phyloP scores from a whole-genome alignment of 2,888 invertebrate species.

The Xanthorhoe spadicearia region DNA sequence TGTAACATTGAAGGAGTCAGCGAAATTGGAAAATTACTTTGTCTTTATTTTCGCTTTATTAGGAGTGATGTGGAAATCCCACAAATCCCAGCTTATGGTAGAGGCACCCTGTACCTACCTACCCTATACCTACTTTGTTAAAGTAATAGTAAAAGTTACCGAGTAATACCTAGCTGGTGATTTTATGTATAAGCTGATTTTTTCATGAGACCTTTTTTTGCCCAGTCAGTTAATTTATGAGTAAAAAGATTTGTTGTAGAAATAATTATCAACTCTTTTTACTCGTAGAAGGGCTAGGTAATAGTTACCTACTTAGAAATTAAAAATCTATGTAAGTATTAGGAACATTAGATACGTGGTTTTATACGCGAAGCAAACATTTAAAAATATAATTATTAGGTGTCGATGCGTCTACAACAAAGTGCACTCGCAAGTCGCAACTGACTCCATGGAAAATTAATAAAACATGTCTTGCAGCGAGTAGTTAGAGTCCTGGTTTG shows the following conservation, averaged over 20 bases:
- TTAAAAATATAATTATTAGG: too few species aligned
- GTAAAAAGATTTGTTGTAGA: not conserved
- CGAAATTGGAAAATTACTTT: constrained; percentile 1
- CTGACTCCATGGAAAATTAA: not conserved
- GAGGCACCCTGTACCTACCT: not conserved
- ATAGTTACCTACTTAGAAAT: too few species aligned
- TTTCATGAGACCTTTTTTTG: not conserved
- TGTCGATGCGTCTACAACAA: not conserved
- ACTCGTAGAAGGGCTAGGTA: too few species aligned
- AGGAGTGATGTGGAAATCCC: constrained; percentile 29
- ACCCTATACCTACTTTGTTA: not conserved
- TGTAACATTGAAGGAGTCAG: not conserved
- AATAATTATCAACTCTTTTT: too few species aligned
- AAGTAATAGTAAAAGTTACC: too few species aligned
- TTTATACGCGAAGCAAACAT: too few species aligned
- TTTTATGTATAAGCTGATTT: not conserved
- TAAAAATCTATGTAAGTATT: too few species aligned
- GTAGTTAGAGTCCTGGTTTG: constrained; percentile 21
- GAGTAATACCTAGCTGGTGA: too few species aligned
- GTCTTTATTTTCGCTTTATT: constrained; percentile 17
- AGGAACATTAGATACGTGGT: too few species aligned
- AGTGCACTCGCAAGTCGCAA: not conserved
- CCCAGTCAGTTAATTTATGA: not conserved
- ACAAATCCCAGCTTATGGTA: constrained; percentile 12
- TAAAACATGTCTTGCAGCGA: not conserved